Percentiles rank a stretch among this genome's conserved stretches.
phyloP scores from a whole-genome alignment of 2,888 invertebrate genomes.

The Yponomeuta cagnagella region DNA sequence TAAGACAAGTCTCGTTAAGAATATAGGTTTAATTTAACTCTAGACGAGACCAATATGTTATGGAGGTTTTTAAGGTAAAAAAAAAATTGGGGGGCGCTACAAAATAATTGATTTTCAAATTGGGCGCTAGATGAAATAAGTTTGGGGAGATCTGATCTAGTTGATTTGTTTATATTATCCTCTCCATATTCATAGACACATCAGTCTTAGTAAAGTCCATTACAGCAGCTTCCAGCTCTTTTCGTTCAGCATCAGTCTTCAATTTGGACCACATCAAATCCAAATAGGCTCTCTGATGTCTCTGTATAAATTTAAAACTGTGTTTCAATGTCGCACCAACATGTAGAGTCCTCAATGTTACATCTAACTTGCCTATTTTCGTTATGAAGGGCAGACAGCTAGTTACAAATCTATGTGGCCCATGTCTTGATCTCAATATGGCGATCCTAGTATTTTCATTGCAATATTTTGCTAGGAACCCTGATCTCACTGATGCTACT shows the following conservation, averaged over 20 bases:
- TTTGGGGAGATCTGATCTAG: background rate
- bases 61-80: too few relatives aligned
- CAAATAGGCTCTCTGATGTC: conserved; percentile 79
- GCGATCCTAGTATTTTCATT: conserved; percentile 85
- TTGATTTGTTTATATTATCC: conserved; percentile 36
- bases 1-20: too few relatives aligned
- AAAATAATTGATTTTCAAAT: too few relatives aligned
- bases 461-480: conserved; percentile 86
- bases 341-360: conserved; percentile 80
- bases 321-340: conserved; percentile 87
- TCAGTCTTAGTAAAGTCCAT: conserved; percentile 66
- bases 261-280: conserved; percentile 78
- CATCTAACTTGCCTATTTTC: conserved; percentile 77
- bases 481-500: conserved; percentile 80
- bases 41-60: too few relatives aligned
- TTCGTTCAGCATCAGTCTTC: conserved; percentile 78
- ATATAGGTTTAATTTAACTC: too few relatives aligned
- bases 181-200: conserved; percentile 61
- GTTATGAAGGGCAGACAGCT: conserved; percentile 82
- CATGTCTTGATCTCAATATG: conserved; percentile 82
- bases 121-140: too few relatives aligned
- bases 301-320: conserved; percentile 83
- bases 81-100: too few relatives aligned
- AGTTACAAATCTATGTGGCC: conserved; percentile 82
- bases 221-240: conserved; percentile 67